These are phyloP conservation scores for Ormyrus labotus DNA, from an alignment of 2,888 invertebrate species.

Conservation along the genomic window DNA sequence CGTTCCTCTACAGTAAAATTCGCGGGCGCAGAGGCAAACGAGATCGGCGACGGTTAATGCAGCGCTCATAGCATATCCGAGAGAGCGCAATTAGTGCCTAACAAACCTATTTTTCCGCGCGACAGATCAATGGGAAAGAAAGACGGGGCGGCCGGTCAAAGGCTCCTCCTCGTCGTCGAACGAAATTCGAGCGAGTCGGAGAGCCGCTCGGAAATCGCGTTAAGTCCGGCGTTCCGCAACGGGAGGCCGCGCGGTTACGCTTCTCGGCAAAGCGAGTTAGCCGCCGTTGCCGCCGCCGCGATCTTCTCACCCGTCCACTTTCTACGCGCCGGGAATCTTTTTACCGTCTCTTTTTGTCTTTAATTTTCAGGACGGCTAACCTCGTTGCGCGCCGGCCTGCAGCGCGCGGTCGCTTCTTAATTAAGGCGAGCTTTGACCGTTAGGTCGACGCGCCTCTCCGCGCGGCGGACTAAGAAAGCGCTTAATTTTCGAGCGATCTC, in stretches of 20 bases:
- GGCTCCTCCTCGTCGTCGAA: not conserved
- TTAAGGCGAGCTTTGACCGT: constrained; percentile 56
- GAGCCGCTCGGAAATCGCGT: constrained; percentile 31
- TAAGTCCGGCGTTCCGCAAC: constrained; percentile 42
- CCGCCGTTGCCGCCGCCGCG: not conserved
- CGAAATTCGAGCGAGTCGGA: constrained; percentile 27
- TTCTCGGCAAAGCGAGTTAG: not conserved
- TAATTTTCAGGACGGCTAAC: constrained; percentile 53
- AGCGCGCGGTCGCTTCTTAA: constrained; percentile 50
- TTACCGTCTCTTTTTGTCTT: constrained; percentile 29
- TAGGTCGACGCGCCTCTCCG: constrained; percentile 33
- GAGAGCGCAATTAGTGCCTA: too few species aligned
- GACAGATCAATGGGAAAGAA: not conserved
- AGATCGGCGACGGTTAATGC: too few species aligned
- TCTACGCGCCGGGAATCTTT: too few species aligned
- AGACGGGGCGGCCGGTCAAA: not conserved
- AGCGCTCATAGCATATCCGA: too few species aligned
- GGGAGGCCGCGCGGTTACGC: not conserved
- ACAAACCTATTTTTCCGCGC: too few species aligned
- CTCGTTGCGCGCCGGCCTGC: constrained; percentile 33
- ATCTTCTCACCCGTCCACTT: too few species aligned
- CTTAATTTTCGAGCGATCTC: constrained; percentile 34
- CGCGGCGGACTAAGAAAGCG: constrained; percentile 24
- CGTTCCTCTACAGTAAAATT: too few species aligned
- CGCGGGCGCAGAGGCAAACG: too few species aligned